Conservation (phyloP, 2,113 vertebrate genomes). For the Megaleporinus macrocephalus region DNA sequence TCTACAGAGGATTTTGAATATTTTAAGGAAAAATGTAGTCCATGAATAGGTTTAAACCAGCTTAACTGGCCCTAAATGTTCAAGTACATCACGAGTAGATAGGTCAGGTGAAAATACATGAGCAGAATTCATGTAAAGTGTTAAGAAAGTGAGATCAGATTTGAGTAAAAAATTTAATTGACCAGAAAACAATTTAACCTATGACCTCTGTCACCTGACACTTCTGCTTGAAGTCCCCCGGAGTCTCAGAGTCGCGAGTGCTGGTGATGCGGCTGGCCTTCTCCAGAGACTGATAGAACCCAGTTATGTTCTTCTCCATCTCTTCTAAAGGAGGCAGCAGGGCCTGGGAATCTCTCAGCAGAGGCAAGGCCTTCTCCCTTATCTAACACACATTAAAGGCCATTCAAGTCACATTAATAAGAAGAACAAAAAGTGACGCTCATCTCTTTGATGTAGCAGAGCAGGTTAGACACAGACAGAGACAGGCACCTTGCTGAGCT, state of each 20-base stretch:
- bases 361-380: constrained; percentile 81
- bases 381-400: constrained; percentile 73
- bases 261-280: constrained; percentile 87
- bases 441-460: background rate
- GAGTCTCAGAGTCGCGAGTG: constrained; percentile 80
- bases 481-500: constrained; percentile 84
- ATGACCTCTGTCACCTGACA: constrained; percentile 82
- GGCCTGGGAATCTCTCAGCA: constrained; percentile 87
- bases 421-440: background rate
- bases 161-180: too few species aligned
- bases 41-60: too few species aligned
- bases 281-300: constrained; percentile 91
- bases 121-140: too few species aligned
- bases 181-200: background rate
- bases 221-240: constrained; percentile 88
- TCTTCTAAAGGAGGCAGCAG: constrained; percentile 88
- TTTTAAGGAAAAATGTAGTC: too few species aligned
- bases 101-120: too few species aligned
- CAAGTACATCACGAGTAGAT: too few species aligned
- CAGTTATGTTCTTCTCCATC: constrained; percentile 90
- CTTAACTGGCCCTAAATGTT: too few species aligned
- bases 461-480: constrained; percentile 12
- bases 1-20: too few species aligned
- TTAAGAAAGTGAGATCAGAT: too few species aligned
- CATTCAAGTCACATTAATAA: constrained; percentile 1